Percentiles rank a stretch among this genome's conserved stretches.
Conservation (phyloP, 2,797 vertebrate genomes). For the Pteronotus mesoamericanus region DNA sequence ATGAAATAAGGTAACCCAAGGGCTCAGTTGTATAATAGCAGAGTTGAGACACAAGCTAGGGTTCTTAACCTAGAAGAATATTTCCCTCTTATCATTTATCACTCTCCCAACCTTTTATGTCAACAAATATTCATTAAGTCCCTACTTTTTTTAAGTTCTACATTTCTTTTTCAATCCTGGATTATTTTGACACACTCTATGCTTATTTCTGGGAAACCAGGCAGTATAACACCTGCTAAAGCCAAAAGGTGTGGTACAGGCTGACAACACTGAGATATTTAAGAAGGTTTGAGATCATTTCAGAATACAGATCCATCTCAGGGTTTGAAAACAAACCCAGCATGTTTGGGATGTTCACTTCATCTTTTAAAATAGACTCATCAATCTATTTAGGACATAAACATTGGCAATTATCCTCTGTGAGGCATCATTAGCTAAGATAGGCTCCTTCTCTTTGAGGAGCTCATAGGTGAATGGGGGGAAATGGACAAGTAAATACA, state of each 20-base stretch:
- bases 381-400: not conserved
- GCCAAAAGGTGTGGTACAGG: slow-evolving; percentile 35
- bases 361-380: not conserved
- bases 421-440: not conserved
- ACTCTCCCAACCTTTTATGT: not conserved
- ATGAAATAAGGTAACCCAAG: not conserved
- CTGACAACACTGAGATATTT: slow-evolving; percentile 24
- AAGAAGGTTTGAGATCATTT: slow-evolving; percentile 33
- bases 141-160: not conserved
- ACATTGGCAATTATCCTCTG: not conserved
- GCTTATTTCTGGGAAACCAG: slow-evolving; percentile 45
- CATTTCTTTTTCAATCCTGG: slow-evolving; percentile 37
- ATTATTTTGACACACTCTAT: slow-evolving; percentile 42
- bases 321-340: not conserved
- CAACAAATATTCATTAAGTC: slow-evolving; percentile 46
- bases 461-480: not conserved
- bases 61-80: not conserved
- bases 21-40: not conserved
- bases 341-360: not conserved
- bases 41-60: not conserved
- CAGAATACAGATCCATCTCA: not conserved
- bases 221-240: not conserved
- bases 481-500: not conserved
- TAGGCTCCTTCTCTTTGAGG: not conserved
- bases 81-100: not conserved